A percentile compares a stretch with the other conserved stretches of the same genome.
These are phyloP conservation scores for Heliothis subflexa DNA, from an alignment of 1,140 invertebrate species.

Conservation along the genomic window DNA sequence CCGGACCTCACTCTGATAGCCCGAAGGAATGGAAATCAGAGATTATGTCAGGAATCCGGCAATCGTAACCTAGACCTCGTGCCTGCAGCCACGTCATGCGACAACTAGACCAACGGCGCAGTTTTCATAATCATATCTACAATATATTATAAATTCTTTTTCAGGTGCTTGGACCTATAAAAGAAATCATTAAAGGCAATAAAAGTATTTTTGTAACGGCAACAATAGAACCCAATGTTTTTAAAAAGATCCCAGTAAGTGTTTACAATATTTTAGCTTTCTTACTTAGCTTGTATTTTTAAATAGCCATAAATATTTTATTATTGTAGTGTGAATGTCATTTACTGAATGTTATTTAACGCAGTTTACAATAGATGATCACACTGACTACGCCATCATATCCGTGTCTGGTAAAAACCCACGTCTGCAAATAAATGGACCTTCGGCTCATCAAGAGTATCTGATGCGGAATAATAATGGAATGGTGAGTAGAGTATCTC, in stretches of 20 bases:
- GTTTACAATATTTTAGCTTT: neutral
- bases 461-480: conserved; percentile 33
- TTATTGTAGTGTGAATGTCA: neutral
- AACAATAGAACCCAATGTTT: neutral
- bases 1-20: too few species aligned
- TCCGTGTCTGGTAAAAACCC: conserved; percentile 38
- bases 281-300: too few species aligned
- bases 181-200: conserved; percentile 20
- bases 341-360: neutral
- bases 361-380: conserved; percentile 51
- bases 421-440: neutral
- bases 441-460: neutral
- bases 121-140: too few species aligned
- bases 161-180: conserved; percentile 5
- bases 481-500: conserved; percentile 24
- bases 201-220: neutral
- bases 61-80: too few species aligned
- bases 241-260: conserved; percentile 26
- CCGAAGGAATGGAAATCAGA: too few species aligned
- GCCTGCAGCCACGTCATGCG: too few species aligned
- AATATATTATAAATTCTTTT: neutral
- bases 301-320: too few species aligned
- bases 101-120: too few species aligned
- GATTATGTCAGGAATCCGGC: too few species aligned
- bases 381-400: conserved; percentile 47